Evolutionary conservation across 2,797 vertebrate species (phyloP).

Genomic region (Enteromius mattozi): DNA sequence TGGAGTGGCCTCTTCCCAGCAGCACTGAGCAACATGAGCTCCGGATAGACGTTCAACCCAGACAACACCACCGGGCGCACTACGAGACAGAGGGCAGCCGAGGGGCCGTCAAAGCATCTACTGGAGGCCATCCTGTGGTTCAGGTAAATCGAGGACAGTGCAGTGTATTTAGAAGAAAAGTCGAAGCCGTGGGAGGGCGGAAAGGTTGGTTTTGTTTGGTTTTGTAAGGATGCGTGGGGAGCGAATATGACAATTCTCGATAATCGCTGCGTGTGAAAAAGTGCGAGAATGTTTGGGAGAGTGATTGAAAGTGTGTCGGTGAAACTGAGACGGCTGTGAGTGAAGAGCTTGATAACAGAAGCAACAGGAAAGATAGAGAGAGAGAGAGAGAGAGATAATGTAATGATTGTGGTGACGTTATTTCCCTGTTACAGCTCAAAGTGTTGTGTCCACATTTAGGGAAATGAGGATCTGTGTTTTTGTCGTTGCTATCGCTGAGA

Average conservation of each 20-base stretch:
- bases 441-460: constrained; percentile 60
- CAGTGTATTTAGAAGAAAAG: constrained; percentile 1
- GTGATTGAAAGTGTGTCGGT: not conserved
- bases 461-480: constrained; percentile 62
- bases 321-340: not conserved
- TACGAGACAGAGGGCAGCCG: constrained; percentile 97
- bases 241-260: constrained; percentile 19
- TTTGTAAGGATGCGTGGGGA: not conserved
- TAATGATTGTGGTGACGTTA: constrained; percentile 43
- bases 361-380: not conserved
- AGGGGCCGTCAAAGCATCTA: constrained; percentile 90
- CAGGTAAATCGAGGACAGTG: constrained; percentile 79
- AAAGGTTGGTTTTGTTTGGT: not conserved
- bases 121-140: constrained; percentile 90
- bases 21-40: constrained; percentile 86
- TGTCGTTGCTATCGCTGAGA: constrained; percentile 4
- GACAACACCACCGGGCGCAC: constrained; percentile 92
- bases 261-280: not conserved
- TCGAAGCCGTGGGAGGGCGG: not conserved
- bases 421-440: constrained; percentile 58
- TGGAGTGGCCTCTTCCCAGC: constrained; percentile 87
- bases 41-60: constrained; percentile 89
- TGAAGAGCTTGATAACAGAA: constrained; percentile 32
- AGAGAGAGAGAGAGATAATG: constrained; percentile 1
- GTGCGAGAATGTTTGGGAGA: not conserved